A percentile compares a stretch with the other conserved stretches of the same genome.
Conservation (phyloP, 2,797 vertebrate species). For the Morus bassanus region DNA sequence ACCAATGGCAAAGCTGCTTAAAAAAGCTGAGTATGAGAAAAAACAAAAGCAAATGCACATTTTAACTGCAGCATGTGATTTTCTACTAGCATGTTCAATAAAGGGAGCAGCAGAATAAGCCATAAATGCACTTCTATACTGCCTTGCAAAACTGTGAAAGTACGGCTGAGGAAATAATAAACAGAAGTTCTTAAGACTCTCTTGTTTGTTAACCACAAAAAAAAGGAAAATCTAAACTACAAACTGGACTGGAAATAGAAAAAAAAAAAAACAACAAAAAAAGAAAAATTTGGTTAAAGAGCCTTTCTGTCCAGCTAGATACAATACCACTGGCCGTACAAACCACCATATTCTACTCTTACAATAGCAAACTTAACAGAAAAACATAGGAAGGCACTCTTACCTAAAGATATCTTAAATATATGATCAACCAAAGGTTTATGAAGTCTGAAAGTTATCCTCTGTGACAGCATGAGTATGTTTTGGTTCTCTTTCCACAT, state of each 20-base stretch:
- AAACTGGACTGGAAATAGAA: background rate
- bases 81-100: background rate
- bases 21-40: background rate
- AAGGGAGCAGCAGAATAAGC: background rate
- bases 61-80: background rate
- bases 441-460: background rate
- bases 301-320: background rate
- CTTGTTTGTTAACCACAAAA: background rate
- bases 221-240: background rate
- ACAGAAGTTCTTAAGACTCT: background rate
- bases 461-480: background rate
- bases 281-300: background rate
- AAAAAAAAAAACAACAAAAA: background rate
- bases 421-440: background rate
- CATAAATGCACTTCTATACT: background rate
- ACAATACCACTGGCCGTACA: background rate
- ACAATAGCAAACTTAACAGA: background rate
- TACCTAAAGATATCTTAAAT: background rate
- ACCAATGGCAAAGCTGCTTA: background rate
- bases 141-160: background rate
- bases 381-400: background rate
- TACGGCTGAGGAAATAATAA: background rate
- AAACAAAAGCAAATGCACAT: background rate
- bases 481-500: background rate
- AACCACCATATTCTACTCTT: background rate